Evolutionary conservation across 2,113 vertebrate species (phyloP).

Genomic region (Bujurquina vittata): DNA sequence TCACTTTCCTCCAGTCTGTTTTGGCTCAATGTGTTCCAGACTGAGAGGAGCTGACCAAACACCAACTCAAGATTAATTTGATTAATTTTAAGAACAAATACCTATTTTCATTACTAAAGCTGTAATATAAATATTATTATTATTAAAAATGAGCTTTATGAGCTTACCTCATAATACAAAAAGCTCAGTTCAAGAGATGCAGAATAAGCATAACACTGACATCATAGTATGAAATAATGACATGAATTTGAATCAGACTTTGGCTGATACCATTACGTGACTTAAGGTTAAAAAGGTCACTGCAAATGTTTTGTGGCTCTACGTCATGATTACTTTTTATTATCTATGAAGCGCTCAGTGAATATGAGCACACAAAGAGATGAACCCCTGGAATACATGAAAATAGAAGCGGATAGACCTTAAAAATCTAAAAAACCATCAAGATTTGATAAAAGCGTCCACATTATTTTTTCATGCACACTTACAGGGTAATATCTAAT

Average conservation of each 20-base stretch:
- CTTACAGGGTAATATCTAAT: not conserved
- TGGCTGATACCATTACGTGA: not conserved
- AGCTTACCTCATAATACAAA: not conserved
- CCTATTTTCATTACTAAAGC: slow-evolving; percentile 6
- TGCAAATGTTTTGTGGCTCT: not conserved
- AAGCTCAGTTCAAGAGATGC: not conserved
- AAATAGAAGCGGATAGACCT: not conserved
- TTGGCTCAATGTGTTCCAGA: slow-evolving; percentile 1
- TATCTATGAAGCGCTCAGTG: not conserved
- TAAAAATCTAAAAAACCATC: too few relatives aligned
- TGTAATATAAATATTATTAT: slow-evolving; percentile 1
- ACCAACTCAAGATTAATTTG: not conserved
- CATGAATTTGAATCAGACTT: not conserved
- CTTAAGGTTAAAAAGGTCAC: not conserved
- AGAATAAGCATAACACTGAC: not conserved
- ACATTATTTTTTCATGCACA: not conserved
- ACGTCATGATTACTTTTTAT: not conserved
- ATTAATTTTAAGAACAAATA: not conserved
- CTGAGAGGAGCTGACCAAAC: not conserved
- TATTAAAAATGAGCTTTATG: not conserved
- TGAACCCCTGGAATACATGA: not conserved
- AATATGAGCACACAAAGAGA: not conserved
- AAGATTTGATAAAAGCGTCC: not conserved
- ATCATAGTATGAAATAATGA: not conserved
- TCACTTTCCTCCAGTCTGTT: slow-evolving; percentile 25